Evolutionary conservation across 2,113 vertebrate genomes (phyloP), one percentile per base, ranked within the genome.

Genomic region (Channa argus): DNA sequence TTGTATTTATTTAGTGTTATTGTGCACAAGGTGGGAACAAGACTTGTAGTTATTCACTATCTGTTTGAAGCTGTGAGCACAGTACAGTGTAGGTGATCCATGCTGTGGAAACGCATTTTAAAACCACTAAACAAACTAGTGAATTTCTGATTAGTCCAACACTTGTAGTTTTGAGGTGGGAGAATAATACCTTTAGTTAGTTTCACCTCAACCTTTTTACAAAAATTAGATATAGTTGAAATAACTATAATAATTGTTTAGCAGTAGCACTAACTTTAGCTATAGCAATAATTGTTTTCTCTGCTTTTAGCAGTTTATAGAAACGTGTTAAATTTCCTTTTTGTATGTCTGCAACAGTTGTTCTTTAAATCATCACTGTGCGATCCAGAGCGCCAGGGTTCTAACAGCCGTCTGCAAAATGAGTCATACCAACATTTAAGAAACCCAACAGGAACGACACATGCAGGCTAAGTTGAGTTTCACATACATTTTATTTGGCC

Each of bases 401-500:
- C 61, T 81, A 79, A 72, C 74, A 66, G 55, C 74, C 63, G 4
- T 4, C 56, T 8, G 67, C 70, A 84, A 87, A 87, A 80, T 46
- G 75, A 87, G 80, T 58, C 33, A 5, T 2, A 13, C 47, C 47
- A 66, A 13, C 51, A 24, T 24, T 24, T 24, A 24, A 24, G 24
- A 24, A 24, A 24, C 24, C 24, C 24, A 24, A 24, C 24, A 24
- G 24, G 24, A 24, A 24, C 24, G 24, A 24, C 24, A 24, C 24
- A 24, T 24, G 12, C 53, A 4, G n/a, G 6, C 34, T 80, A 24
- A 8, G 74, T 64, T 77, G 80, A 59, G 82, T 73, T 86, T 78
- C 80, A 82, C 80, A 84, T 87, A 66, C n/a, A n/a, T n/a, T 83
- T 82, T 74, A 58, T 80, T 82, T 68, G 33, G 67, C 50, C 41